Percentiles rank a stretch among this genome's conserved stretches.
These are phyloP conservation scores for Cephus spinipes DNA, from an alignment of 2,888 invertebrate genomes.

Conservation along the genomic window DNA sequence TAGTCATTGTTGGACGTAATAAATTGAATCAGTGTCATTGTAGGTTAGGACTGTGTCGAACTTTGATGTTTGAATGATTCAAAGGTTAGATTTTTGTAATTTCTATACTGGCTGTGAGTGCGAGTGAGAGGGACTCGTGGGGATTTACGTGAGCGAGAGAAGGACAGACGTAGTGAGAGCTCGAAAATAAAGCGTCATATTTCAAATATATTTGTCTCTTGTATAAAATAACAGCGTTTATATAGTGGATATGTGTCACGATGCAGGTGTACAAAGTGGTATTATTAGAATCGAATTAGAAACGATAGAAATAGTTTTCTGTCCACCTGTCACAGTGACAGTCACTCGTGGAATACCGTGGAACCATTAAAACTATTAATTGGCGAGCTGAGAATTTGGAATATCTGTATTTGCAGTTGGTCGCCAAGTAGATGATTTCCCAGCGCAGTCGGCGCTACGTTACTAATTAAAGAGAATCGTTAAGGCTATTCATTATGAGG, in stretches of 20 bases:
- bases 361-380: neutral
- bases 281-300: neutral
- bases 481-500: neutral
- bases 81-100: neutral
- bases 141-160: neutral
- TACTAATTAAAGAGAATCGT: neutral
- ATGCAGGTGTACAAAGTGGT: neutral
- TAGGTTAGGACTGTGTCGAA: neutral
- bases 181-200: neutral
- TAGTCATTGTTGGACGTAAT: neutral
- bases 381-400: neutral
- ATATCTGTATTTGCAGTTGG: neutral
- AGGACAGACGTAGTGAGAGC: neutral
- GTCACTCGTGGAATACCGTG: neutral
- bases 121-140: neutral
- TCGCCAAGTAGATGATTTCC: no score
- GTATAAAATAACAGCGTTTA: neutral
- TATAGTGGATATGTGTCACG: neutral
- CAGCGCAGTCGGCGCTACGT: neutral
- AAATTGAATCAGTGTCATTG: neutral
- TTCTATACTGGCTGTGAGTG: neutral
- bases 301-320: neutral
- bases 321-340: neutral
- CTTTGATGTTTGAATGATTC: neutral
- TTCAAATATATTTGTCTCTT: neutral